Percentiles rank a stretch among this genome's conserved stretches.
Conservation (phyloP, 2,113 vertebrate genomes). For the Galemys pyrenaicus region DNA sequence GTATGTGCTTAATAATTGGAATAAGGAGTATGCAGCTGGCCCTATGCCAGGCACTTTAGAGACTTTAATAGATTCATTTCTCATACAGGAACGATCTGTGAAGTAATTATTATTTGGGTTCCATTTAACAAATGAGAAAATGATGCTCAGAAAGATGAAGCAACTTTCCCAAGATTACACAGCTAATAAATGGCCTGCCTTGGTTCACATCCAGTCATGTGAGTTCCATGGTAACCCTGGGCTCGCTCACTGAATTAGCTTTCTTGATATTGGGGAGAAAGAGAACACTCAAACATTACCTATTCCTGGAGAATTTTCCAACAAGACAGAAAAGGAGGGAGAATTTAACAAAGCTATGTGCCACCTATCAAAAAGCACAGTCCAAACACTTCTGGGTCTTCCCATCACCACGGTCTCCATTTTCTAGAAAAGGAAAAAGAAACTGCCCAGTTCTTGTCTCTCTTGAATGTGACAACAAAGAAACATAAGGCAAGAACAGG, state of each 20-base stretch:
- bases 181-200: neutral
- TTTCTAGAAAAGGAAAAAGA: neutral
- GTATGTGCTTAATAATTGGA: neutral
- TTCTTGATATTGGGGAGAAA: neutral
- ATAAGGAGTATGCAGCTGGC: rapidly evolving
- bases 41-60: neutral
- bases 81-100: neutral
- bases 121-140: slow-evolving; percentile 15
- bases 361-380: neutral
- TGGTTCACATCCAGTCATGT: neutral
- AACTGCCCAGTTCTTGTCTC: neutral
- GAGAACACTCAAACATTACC: neutral
- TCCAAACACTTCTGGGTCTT: neutral
- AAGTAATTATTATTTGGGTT: slow-evolving; percentile 3
- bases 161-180: neutral
- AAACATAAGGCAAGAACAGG: slow-evolving; percentile 36
- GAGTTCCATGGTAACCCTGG: rapidly evolving
- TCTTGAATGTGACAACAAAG: slow-evolving; percentile 35
- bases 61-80: neutral
- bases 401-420: neutral
- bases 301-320: neutral
- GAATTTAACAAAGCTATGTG: neutral
- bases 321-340: neutral
- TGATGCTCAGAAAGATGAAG: neutral
- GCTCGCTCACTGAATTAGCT: neutral